Base-by-base conservation (phyloP, 2,113 vertebrate species). In the Pholis gunnellus region DNA sequence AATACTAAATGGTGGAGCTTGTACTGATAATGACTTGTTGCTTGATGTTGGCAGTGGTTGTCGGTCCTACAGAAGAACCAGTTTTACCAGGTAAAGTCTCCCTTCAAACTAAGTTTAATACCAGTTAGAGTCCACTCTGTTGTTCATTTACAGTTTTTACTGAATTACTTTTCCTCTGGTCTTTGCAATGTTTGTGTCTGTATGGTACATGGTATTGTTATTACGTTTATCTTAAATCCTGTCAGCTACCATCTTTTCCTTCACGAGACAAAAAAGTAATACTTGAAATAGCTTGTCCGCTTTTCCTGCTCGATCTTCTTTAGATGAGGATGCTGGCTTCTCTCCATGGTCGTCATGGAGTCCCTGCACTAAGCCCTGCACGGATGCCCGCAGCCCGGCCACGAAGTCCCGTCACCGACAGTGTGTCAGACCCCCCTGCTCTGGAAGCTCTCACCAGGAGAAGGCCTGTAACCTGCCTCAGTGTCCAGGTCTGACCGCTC, bases 401-500 rank as follows among this genome's bases (percentile, higher is more conserved):
- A 63, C 83, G 54, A 97, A 97, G 84, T 93, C 91, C 46, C 96
- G 96, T 1, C 66, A 84, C 14, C 94, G 97, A 25, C 75, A 87
- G 59, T 98, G 97, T 78, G 4, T 66, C 18, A 88, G 61, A 9
- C 83, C 90, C 0, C 94, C 92, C 67, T 98, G 97, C 79, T 84
- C 92, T 0, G 96, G 96, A 56, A 90, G 83, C 13, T n/a, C 90
- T 1, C 89, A 74, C 10, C 96, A 98, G 88, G 93, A 96, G 77
- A 93, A 79, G 6, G 91, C 94, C 4, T 98, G 97, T 88, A 98
- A 98, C 91, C 84, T 98, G 65, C 96, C 97, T 0, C 95, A 96
- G 44, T 97, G 97, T 87, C 77, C 94, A 87, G 96, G 97, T 97
- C 76, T 1, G 1, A 1, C 9, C 46, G 5, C 1, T n/a, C 31